These are phyloP conservation scores for Acipenser oxyrinchus DNA, from an alignment of 2,797 vertebrate genomes.

Conservation along the genomic window DNA sequence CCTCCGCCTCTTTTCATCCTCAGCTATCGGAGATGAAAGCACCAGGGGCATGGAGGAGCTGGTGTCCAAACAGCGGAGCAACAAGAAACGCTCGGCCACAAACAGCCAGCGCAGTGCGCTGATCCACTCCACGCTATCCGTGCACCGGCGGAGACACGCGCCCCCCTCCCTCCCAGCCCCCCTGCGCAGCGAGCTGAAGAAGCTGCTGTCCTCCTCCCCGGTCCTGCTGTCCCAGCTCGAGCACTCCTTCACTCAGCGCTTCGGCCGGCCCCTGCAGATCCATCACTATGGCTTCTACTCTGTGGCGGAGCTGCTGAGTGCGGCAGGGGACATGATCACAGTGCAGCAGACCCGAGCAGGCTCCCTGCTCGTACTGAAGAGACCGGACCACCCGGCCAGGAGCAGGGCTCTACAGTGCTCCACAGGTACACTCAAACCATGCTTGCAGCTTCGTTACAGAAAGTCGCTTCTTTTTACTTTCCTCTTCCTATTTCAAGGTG, in stretches of 20 bases:
- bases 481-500: too few relatives aligned
- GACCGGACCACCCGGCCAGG: not conserved
- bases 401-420: too few relatives aligned
- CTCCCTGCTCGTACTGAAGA: constrained; percentile 63
- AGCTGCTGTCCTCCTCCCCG: constrained; percentile 67
- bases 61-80: constrained; percentile 63
- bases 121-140: not conserved
- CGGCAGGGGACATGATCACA: constrained; percentile 55
- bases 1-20: not conserved
- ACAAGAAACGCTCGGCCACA: constrained; percentile 25
- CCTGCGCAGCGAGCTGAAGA: constrained; percentile 68
- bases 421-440: too few relatives aligned
- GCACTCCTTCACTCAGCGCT: constrained; percentile 53
- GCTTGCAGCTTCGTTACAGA: too few relatives aligned
- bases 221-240: constrained; percentile 69
- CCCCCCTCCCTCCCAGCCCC: constrained; percentile 55
- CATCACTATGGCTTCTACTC: constrained; percentile 73
- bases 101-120: not conserved
- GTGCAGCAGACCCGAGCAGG: constrained; percentile 66
- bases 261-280: constrained; percentile 61
- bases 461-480: too few relatives aligned
- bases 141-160: constrained; percentile 47
- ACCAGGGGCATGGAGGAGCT: constrained; percentile 70
- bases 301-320: constrained; percentile 62
- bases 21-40: constrained; percentile 69